Base-by-base conservation (phyloP, 2,888 invertebrate genomes). In the Apamea epomidion region DNA sequence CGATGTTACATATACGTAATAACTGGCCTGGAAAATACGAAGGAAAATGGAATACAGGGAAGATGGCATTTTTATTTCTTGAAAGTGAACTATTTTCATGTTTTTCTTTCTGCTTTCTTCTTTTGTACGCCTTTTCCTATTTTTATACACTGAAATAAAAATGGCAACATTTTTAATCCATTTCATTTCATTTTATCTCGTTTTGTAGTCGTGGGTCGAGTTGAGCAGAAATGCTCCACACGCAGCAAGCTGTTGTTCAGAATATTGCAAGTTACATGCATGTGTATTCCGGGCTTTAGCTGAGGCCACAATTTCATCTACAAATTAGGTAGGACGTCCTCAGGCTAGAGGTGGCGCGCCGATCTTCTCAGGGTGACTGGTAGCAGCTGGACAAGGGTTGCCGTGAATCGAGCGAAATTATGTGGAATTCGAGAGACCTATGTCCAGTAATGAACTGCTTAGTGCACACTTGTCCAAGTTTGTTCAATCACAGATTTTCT, bases 21-120 rank as follows among this genome's bases (percentile, higher is more conserved):
- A 80, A 86, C 86, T 80, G 84, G 54, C 45, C 74, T 64, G 82
- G 88, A 89, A 83, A 89, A 81, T 85, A 71, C 69, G n/a, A 58
- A 83, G 54, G 29, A 54, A 64, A 80, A 62, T 25, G 14, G n/a
- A 78, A 70, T n/a, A 79, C 25, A 62, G 54, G 3, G 37, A 60
- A 45, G 45, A 32, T 21, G 37, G 14, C 58, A 48, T 67, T 79
- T 77, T 48, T 65, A 64, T 78, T 84, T 80, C 37, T 68, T 72
- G 29, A 25, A 70, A 70, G 37, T 58, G 37, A 58, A 51, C 60
- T 64, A 64, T 60, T 29, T 72, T 62, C 14, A 14, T 2, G 64
- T 48, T 45, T 45, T 45, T 10, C 21, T 51, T 42, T 29, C 2
- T 21, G 8, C 10, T n/a, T 58, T 58, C 58, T 25, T 25, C 58